Evolutionary conservation across 2,888 invertebrate genomes (phyloP).

Genomic region (Agrotis puta): DNA sequence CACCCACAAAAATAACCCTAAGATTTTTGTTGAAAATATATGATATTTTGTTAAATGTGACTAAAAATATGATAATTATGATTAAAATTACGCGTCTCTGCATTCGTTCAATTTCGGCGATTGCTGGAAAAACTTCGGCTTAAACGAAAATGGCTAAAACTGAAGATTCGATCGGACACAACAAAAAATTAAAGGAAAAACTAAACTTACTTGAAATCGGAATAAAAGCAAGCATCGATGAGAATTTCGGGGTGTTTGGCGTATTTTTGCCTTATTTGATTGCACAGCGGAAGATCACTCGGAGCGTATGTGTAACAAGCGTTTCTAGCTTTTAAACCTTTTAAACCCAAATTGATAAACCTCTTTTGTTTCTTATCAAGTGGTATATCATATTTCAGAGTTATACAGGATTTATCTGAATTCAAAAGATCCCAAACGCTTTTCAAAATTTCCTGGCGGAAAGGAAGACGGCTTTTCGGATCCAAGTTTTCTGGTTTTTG

Average conservation of each 20-base stretch:
- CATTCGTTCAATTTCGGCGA: too few relatives aligned
- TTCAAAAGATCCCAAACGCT: conserved; percentile 8
- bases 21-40: too few relatives aligned
- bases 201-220: conserved; percentile 1
- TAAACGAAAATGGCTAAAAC: too few relatives aligned
- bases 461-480: background rate
- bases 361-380: background rate
- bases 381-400: background rate
- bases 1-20: too few relatives aligned
- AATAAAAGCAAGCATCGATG: background rate
- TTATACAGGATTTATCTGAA: background rate
- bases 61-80: too few relatives aligned
- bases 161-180: too few relatives aligned
- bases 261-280: background rate
- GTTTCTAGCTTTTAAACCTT: background rate
- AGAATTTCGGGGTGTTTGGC: background rate
- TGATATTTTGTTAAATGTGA: too few relatives aligned
- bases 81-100: too few relatives aligned
- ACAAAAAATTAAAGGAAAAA: background rate
- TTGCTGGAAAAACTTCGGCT: too few relatives aligned
- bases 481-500: background rate
- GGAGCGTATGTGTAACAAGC: background rate
- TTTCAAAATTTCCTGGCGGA: conserved; percentile 11
- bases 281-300: fast-evolving
- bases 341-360: background rate